Base-by-base conservation (phyloP, 1,140 invertebrate species). In the Sesamia nonagrioides region DNA sequence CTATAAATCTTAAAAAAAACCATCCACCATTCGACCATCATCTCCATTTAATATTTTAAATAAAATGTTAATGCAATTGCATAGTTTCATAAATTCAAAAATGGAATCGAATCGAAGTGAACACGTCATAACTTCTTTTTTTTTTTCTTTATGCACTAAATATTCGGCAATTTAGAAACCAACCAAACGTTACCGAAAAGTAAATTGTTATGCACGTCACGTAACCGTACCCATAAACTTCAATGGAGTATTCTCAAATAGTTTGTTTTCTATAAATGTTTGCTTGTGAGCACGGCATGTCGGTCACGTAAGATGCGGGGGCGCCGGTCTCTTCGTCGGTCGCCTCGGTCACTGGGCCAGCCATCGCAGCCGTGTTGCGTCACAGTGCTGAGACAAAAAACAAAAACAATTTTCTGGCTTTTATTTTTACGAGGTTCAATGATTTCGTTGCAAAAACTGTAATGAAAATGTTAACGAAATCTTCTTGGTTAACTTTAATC, bases 251-350 rank as follows among this genome's bases (percentile, higher is more conserved):
- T 58, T 40, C 37, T 54, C 9, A 56, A 58, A 73, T 35, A 50
- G 68, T 71, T 73, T 58, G 50, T 72, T 72, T 72, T 54, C n/a
- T 58, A 17, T 58, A 42, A 54, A 72, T 71, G 37, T 58, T 73
- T 42, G 50, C n/a, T 58, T 58, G 33, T 27, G 27, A 73, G 21
- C 73, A 63, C 40, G 42, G 48, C 56, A 61, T 61, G 58, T 45
- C 33, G 58, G 73, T 61, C 73, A 75, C 73, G 73, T 58, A 60
- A 74, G 73, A 75, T 50, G 73, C 73, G 56, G 58, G 9, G 72
- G 56, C 72, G 69, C 69, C 45, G 48, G 33, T 35, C n/a, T n/a
- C n/a, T n/a, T n/a, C n/a, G n/a, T n/a, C n/a, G n/a, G n/a, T n/a
- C n/a, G 60, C 2, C 45, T 17, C 68, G 68, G 73, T 75, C 73